phyloP scores from a whole-genome alignment of 2,888 invertebrate species.

The Tupiocoris notatus region DNA sequence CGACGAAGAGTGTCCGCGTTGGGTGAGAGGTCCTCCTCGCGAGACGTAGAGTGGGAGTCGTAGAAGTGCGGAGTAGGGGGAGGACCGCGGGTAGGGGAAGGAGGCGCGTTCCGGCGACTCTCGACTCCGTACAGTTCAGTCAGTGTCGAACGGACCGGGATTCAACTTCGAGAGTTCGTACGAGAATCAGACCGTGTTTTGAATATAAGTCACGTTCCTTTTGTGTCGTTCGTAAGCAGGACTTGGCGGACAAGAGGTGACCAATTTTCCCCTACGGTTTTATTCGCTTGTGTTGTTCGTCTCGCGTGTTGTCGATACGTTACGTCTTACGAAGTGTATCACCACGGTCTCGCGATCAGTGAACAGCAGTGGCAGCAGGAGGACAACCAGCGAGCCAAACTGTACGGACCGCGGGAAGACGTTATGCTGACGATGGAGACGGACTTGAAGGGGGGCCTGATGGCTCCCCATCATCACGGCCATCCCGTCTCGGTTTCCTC shows the following conservation, averaged over 20 bases:
- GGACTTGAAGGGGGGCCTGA: slow-evolving; percentile 83
- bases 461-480: slow-evolving; percentile 73
- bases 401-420: slow-evolving; percentile 79
- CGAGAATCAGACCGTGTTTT: not conserved
- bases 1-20: slow-evolving; percentile 8
- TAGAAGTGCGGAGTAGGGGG: slow-evolving; percentile 1
- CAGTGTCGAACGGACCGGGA: slow-evolving; percentile 40
- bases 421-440: slow-evolving; percentile 91
- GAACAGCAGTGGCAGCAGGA: slow-evolving; percentile 6
- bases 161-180: not conserved
- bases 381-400: slow-evolving; percentile 59
- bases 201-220: not conserved
- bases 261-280: not conserved
- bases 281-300: not conserved
- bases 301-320: not conserved
- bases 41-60: not conserved
- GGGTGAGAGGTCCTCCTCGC: slow-evolving; percentile 22
- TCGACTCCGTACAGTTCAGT: not conserved
- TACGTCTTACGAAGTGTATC: not conserved
- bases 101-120: not conserved
- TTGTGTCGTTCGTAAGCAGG: not conserved
- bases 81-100: not conserved
- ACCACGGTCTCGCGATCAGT: not conserved
- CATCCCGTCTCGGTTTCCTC: slow-evolving; percentile 55
- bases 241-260: not conserved